A percentile compares a stretch with the other conserved stretches of the same genome.
These are phyloP conservation scores for Dendroctonus valens DNA, from an alignment of 1,140 invertebrate species.

Conservation along the genomic window DNA sequence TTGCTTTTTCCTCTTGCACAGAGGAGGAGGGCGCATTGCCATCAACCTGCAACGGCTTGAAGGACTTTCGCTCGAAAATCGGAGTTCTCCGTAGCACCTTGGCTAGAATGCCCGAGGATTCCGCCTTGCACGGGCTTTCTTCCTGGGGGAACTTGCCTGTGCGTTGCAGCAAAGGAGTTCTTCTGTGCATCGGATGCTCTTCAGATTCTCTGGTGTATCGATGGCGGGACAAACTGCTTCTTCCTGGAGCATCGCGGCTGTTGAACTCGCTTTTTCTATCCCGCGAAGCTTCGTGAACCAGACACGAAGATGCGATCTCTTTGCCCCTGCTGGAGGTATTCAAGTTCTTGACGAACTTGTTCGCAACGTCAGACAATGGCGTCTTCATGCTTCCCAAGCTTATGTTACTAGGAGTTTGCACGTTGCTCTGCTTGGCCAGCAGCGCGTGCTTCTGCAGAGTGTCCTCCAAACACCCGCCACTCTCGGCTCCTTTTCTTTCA, in stretches of 20 bases:
- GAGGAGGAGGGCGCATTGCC: not conserved
- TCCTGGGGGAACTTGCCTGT: not conserved
- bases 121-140: not conserved
- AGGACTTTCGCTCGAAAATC: slow-evolving; percentile 30
- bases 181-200: slow-evolving; percentile 12
- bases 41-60: not conserved
- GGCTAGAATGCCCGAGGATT: slow-evolving; percentile 27
- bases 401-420: slow-evolving; percentile 25
- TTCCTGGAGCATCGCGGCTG: slow-evolving; percentile 7
- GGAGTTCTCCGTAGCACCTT: slow-evolving; percentile 34
- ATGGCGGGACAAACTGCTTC: slow-evolving; percentile 20
- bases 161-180: slow-evolving; percentile 29
- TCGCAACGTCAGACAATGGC: slow-evolving; percentile 36
- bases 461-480: slow-evolving; percentile 7
- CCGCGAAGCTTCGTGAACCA: slow-evolving; percentile 17
- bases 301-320: slow-evolving; percentile 38
- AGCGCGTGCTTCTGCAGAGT: slow-evolving; percentile 5
- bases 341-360: slow-evolving; percentile 39
- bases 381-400: slow-evolving; percentile 41
- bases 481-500: slow-evolving; percentile 15
- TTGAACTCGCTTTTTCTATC: slow-evolving; percentile 1
- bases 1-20: not conserved
- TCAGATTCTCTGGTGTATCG: slow-evolving; percentile 31
- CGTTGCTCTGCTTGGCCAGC: slow-evolving; percentile 22
- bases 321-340: not conserved